These are phyloP conservation scores for Geophilus truncorum DNA, from an alignment of 2,888 invertebrate genomes.

Conservation along the genomic window DNA sequence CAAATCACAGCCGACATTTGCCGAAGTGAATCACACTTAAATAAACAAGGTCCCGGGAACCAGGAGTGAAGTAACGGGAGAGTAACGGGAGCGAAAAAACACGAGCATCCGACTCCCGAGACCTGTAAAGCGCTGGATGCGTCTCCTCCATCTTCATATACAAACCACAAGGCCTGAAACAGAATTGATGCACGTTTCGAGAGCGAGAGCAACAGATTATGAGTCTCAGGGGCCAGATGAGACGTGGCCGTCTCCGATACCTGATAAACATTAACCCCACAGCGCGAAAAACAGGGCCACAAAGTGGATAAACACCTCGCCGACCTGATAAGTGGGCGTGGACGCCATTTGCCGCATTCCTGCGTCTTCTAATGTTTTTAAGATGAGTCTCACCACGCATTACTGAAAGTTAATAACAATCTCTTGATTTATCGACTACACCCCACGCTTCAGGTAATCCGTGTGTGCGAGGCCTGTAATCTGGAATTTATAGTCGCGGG, in stretches of 20 bases:
- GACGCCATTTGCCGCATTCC: not conserved
- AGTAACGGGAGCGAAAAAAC: not conserved
- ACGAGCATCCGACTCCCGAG: not conserved
- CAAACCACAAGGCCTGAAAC: not conserved
- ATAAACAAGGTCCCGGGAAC: not conserved
- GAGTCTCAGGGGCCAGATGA: not conserved
- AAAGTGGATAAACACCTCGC: not conserved
- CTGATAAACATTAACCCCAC: constrained; percentile 9
- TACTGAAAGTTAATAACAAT: not conserved
- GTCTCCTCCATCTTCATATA: not conserved
- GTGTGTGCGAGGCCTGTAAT: not conserved
- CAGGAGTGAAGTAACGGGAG: not conserved
- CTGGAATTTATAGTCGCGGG: not conserved
- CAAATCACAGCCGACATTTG: not conserved
- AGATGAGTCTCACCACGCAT: not conserved
- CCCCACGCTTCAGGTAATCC: not conserved
- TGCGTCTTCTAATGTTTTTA: not conserved
- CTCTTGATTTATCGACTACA: not conserved
- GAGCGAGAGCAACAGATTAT: not conserved
- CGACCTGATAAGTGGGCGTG: not conserved
- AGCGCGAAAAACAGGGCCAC: not conserved
- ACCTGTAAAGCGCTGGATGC: not conserved
- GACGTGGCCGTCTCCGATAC: not conserved
- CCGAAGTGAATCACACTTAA: not conserved
- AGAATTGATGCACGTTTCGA: constrained; percentile 3